Evolutionary conservation across 2,888 invertebrate species (phyloP), one percentile per base, ranked within the genome.

Genomic region (Eupithecia inturbata): DNA sequence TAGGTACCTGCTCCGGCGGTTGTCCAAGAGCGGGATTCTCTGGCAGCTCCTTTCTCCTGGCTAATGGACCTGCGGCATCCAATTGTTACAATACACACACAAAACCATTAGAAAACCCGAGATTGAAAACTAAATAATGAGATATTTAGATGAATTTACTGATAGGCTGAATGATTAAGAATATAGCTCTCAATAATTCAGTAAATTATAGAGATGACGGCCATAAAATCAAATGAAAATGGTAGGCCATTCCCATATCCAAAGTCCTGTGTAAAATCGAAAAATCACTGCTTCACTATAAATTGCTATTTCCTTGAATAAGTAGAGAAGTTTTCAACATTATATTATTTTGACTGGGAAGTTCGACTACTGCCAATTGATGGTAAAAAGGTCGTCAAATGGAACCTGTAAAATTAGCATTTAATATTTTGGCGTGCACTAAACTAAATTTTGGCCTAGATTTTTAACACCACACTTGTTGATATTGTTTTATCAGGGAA

Each of bases 41-140:
- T 84, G 67, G 91, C 79, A 39, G 91, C 84, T 67, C 86, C 85
- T 89, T 94, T 93, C 86, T 94, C 94, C 86, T 92, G 92, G 88
- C 87, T 90, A 89, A 92, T 91, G 75, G 94, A 94, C 92, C 94
- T 94, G 94, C 85, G 82, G 87, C 86, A 90, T 85, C 76, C 68
- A 73, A 85, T 86, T 79, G 85, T 77, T 84, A 84, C 82, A 86
- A 82, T 86, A 85, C 82, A 88, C 84, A 87, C 86, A 88, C 45
- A 68, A 45, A 63, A 67, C 14, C 57, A 57, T 28, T 79, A 80
- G 70, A n/a, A 16, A 19, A 74, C 68, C 78, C 67, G 62, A 62
- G 16, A 62, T 70, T 75, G 63, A 64, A 67, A 49, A 19, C 62
- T 39, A 64, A 68, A 28, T 67, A 66, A n/a, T 28, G 26, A 31